A percentile compares a stretch with the other conserved stretches of the same genome.
phyloP scores from a whole-genome alignment of 2,797 vertebrate species.

The Aplochiton taeniatus region DNA sequence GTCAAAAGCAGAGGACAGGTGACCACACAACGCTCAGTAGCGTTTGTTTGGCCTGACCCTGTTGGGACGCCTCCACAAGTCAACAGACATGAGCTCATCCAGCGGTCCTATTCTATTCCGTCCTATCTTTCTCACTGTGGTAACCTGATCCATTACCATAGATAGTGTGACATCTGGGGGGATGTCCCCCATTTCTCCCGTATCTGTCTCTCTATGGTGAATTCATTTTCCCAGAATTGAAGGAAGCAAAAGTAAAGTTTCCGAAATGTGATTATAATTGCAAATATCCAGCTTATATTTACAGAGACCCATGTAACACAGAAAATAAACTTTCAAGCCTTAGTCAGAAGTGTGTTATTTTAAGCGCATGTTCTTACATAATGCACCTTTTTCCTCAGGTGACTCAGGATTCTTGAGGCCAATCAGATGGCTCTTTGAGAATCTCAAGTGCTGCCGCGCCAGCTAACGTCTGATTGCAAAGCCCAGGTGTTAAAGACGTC shows the following conservation, averaged over 20 bases:
- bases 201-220: too few relatives aligned
- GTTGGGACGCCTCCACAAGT: slow-evolving; percentile 23
- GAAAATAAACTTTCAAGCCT: too few relatives aligned
- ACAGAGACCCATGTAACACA: too few relatives aligned
- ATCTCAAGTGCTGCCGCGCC: slow-evolving; percentile 11
- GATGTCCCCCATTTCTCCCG: background rate
- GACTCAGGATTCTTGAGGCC: slow-evolving; percentile 21
- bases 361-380: background rate
- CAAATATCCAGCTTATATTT: too few relatives aligned
- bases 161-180: slow-evolving; percentile 59
- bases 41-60: slow-evolving; percentile 11
- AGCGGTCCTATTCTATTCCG: slow-evolving; percentile 63
- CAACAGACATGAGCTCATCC: slow-evolving; percentile 52
- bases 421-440: slow-evolving; percentile 31
- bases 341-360: too few relatives aligned
- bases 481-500: background rate
- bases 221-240: background rate
- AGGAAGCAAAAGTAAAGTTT: too few relatives aligned
- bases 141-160: slow-evolving; percentile 55
- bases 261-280: too few relatives aligned
- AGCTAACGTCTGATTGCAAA: slow-evolving; percentile 24
- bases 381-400: slow-evolving; percentile 21
- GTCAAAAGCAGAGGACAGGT: slow-evolving; percentile 20
- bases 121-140: slow-evolving; percentile 51
- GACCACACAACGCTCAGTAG: background rate